A percentile compares a stretch with the other conserved stretches of the same genome.
phyloP scores from a whole-genome alignment of 2,113 vertebrate genomes.

The Xiphophorus hellerii region DNA sequence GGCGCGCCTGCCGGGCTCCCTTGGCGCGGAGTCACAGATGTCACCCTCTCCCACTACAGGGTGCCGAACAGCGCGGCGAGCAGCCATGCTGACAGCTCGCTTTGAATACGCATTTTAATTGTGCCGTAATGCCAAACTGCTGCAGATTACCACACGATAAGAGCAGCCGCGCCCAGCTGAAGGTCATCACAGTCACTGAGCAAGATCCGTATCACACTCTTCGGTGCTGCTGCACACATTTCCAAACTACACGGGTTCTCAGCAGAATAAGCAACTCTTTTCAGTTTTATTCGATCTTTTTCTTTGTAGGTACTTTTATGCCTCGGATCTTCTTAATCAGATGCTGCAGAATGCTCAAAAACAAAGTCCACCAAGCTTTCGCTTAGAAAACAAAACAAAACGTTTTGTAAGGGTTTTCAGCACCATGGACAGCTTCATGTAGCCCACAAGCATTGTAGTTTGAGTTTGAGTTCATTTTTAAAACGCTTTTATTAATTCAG shows the following conservation, averaged over 20 bases:
- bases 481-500: background rate
- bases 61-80: constrained; percentile 61
- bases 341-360: background rate
- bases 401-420: constrained; percentile 3
- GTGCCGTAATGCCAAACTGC: constrained; percentile 63
- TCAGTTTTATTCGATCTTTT: background rate
- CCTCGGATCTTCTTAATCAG: background rate
- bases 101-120: constrained; percentile 71
- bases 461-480: background rate
- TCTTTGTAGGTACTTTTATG: background rate
- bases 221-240: constrained; percentile 12
- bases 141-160: constrained; percentile 54
- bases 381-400: background rate
- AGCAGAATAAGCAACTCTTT: background rate
- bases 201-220: background rate
- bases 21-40: constrained; percentile 67
- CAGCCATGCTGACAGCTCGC: constrained; percentile 64
- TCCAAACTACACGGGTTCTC: constrained; percentile 7
- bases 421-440: constrained; percentile 27
- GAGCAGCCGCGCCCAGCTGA: constrained; percentile 67
- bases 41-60: constrained; percentile 66
- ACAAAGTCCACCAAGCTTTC: background rate
- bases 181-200: constrained; percentile 62
- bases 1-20: constrained; percentile 56
- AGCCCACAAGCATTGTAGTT: background rate